phyloP scores from a whole-genome alignment of 2,797 vertebrate species.

The Pangasius larnaudii region DNA sequence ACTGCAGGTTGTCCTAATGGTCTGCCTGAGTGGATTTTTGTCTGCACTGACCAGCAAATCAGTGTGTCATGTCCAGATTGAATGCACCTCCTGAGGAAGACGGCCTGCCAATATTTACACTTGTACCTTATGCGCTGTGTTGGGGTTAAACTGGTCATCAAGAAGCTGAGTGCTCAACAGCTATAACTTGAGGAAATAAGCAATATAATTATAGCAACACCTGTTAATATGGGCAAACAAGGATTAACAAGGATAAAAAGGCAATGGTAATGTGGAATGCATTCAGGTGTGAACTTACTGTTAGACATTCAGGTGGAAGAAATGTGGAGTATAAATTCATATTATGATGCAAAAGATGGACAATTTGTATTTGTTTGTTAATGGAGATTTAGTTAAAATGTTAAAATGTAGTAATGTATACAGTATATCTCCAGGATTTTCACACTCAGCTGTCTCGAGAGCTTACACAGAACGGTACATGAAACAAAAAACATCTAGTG shows the following conservation, averaged over 20 bases:
- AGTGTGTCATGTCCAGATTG: constrained; percentile 36
- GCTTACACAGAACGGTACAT: not conserved
- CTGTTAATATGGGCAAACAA: constrained; percentile 38
- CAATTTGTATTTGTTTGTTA: not conserved
- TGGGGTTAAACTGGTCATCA: constrained; percentile 43
- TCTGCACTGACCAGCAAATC: constrained; percentile 37
- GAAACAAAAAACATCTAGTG: not conserved
- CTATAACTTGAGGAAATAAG: constrained; percentile 15
- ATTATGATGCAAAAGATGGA: not conserved
- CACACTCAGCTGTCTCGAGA: not conserved
- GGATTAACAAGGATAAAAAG: constrained; percentile 23
- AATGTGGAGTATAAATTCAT: not conserved
- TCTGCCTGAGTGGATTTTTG: constrained; percentile 41
- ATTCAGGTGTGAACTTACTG: not conserved
- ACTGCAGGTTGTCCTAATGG: constrained; percentile 27
- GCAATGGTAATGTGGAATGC: not conserved
- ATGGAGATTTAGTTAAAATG: not conserved
- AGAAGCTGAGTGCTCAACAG: constrained; percentile 35
- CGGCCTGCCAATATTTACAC: constrained; percentile 56
- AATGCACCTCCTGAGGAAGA: constrained; percentile 51
- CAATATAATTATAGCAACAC: constrained; percentile 39
- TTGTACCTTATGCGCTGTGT: constrained; percentile 24
- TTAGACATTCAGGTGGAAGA: not conserved
- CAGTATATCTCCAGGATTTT: not conserved
- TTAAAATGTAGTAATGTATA: not conserved